Evolutionary conservation across 2,888 invertebrate genomes (phyloP), one percentile per base, ranked within the genome.

Genomic region (Corbicula japonica): DNA sequence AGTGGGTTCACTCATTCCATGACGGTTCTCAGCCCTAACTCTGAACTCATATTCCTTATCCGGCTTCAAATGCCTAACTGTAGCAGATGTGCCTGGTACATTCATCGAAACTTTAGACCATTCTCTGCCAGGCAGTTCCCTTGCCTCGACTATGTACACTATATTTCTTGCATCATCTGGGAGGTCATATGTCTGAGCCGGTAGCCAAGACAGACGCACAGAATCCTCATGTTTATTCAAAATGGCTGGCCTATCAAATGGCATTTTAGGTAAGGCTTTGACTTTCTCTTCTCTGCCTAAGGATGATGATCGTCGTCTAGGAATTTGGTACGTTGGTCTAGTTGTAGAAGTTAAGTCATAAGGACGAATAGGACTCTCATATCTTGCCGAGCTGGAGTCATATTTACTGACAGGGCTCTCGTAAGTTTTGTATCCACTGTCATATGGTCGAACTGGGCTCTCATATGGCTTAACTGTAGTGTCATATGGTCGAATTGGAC

Each of bases 31-130:
- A 5, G 99, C 99, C 35, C 98, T 95, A 48, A 99, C 96, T 78
- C 99, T 95, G 95, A 99, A 98, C 93, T 97, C 97, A 94, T 99
- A 99, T 94, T 99, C 98, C 85, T 97, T 95, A 94, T 97, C 97
- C 12, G 90, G 90, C 32, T 85, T 71, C 18, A 91, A 80, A 58
- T 87, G 76, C 15, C 86, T 66, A 2, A 85, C 86, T 23, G 82
- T 63, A 70, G 89, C 86, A 2, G 83, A 82, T 10, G 89, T 90
- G n/a, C 85, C 85, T 23, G 87, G 84, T 5, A 92, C 80, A 70
- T 85, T 86, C n/a, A 86, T 74, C 12, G 85, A 86, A 18, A 97
- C 50, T 68, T 81, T 81, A 21, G 70, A 81, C 99, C 99, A 99
- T 88, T 98, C 97, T 38, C 97, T 97, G 89, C 97, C 96, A 0